Percentiles rank a stretch among this genome's conserved stretches.
phyloP scores from a whole-genome alignment of 1,140 invertebrate species.

The Cecropterus lyciades region DNA sequence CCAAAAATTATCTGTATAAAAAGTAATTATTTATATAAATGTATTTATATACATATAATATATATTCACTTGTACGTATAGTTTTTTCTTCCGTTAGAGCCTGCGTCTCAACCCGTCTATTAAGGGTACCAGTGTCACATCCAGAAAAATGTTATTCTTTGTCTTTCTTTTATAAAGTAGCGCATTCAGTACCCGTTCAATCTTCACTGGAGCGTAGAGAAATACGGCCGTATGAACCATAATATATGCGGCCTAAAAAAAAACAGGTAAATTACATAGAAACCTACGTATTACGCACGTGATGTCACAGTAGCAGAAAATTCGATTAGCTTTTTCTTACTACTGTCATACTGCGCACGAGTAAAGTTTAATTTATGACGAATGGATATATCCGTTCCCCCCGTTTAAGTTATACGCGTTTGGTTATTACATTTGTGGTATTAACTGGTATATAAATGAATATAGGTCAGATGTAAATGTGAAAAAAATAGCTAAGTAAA shows the following conservation, averaged over 20 bases:
- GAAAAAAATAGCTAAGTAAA: too few species aligned
- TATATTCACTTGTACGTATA: too few species aligned
- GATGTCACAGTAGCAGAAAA: slow-evolving; percentile 64
- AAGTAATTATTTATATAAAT: too few species aligned
- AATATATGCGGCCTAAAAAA: slow-evolving; percentile 61
- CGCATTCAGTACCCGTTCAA: slow-evolving; percentile 55
- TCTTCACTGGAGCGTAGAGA: slow-evolving; percentile 52
- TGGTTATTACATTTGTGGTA: too few species aligned
- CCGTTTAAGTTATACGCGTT: too few species aligned
- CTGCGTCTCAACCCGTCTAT: too few species aligned
- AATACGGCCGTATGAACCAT: slow-evolving; percentile 58
- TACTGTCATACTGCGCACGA: neutral
- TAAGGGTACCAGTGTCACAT: slow-evolving; percentile 16
- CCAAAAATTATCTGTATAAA: too few species aligned
- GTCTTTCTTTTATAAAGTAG: slow-evolving; percentile 49
- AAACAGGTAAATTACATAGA: slow-evolving; percentile 68
- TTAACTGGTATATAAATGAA: too few species aligned
- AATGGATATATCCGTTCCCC: too few species aligned
- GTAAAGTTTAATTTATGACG: neutral
- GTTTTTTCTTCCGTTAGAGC: too few species aligned
- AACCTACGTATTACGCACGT: slow-evolving; percentile 56
- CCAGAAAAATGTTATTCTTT: slow-evolving; percentile 39
- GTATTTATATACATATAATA: too few species aligned
- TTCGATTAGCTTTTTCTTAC: slow-evolving; percentile 57
- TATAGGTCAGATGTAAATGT: too few species aligned